Percentiles rank a stretch among this genome's conserved stretches.
These are phyloP conservation scores for Chiloscyllium plagiosum DNA, from an alignment of 2,113 vertebrate species.

Conservation along the genomic window DNA sequence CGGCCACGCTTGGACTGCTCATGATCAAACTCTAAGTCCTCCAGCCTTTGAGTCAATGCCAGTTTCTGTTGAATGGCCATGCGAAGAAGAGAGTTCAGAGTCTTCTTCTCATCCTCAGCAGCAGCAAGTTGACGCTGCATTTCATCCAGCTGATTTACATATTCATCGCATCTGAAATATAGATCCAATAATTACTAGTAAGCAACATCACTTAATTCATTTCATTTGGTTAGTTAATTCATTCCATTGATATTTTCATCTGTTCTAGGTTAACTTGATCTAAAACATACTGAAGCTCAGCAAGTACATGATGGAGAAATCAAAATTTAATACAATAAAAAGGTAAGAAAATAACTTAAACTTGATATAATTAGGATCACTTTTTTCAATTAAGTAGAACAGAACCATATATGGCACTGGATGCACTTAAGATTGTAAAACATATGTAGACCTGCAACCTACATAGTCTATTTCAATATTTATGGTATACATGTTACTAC, in stretches of 20 bases:
- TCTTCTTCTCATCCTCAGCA: constrained; percentile 97
- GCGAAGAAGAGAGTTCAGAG: constrained; percentile 87
- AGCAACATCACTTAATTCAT: neutral
- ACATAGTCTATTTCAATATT: neutral
- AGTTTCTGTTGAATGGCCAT: constrained; percentile 99
- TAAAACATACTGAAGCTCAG: neutral
- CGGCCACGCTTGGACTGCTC: constrained; percentile 82
- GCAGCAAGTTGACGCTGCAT: constrained; percentile 96
- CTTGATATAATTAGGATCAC: neutral
- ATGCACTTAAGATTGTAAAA: neutral
- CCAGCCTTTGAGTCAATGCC: constrained; percentile 90
- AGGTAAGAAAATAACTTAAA: neutral
- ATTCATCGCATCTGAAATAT: constrained; percentile 81
- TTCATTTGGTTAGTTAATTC: neutral
- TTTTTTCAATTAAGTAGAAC: neutral
- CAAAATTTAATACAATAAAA: neutral
- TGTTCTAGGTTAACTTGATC: neutral
- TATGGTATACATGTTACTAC: neutral
- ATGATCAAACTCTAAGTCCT: constrained; percentile 86
- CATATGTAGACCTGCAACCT: neutral
- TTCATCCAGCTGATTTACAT: constrained; percentile 90
- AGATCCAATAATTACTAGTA: constrained; percentile 20
- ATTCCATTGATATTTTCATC: neutral
- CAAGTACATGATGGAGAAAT: neutral
- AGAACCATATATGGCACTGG: neutral